Evolutionary conservation across 53 echinoderm and acorn worm species (phyloP).

Genomic region (Echinometra lucunter): DNA sequence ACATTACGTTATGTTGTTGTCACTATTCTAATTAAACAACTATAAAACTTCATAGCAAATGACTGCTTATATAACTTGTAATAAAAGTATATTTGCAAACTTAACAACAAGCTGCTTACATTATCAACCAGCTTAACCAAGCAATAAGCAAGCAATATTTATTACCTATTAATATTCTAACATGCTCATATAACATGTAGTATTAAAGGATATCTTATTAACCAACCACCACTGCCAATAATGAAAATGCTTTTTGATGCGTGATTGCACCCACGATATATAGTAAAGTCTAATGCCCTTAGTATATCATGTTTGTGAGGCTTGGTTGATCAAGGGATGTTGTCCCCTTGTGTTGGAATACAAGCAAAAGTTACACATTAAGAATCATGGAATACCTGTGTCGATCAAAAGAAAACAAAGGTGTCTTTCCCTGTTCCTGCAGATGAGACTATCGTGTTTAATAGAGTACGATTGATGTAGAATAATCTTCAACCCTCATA

Average conservation of each 20-base stretch:
- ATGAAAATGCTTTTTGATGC: background rate
- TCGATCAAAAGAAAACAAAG: background rate
- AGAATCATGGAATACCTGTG: background rate
- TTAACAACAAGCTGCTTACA: conserved; percentile 4
- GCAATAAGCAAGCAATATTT: background rate
- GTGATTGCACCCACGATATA: conserved; percentile 32
- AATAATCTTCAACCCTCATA: background rate
- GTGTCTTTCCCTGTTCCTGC: background rate
- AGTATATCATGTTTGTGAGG: background rate
- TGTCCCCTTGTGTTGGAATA: background rate
- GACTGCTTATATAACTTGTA: conserved; percentile 3
- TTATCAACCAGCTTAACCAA: background rate
- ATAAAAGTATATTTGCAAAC: background rate
- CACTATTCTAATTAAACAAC: background rate
- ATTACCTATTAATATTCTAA: conserved; percentile 5
- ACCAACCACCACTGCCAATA: background rate
- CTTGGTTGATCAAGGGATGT: background rate
- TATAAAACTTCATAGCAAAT: background rate
- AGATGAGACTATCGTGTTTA: background rate
- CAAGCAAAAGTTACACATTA: background rate
- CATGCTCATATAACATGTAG: background rate
- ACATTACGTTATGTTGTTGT: background rate
- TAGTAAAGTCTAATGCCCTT: background rate
- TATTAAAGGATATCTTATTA: background rate
- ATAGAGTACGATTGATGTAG: background rate